These are phyloP conservation scores for Lobophora halterata DNA, from an alignment of 2,888 invertebrate genomes.

Conservation along the genomic window DNA sequence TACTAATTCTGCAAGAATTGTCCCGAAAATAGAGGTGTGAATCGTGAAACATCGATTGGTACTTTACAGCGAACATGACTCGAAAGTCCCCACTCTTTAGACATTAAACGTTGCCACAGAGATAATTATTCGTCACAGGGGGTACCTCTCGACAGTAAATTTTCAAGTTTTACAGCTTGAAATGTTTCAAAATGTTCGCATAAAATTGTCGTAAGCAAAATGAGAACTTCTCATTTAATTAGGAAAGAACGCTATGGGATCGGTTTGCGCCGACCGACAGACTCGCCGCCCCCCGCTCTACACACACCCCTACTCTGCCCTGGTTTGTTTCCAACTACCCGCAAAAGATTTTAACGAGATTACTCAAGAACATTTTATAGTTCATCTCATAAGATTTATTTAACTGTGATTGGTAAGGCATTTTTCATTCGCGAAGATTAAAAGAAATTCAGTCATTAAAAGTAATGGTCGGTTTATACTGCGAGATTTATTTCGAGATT, in stretches of 20 bases:
- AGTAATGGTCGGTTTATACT: slow-evolving; percentile 59
- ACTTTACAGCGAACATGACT: slow-evolving; percentile 2
- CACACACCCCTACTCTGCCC: too few species aligned
- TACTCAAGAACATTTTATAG: slow-evolving; percentile 68
- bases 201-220: slow-evolving; percentile 68
- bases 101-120: slow-evolving; percentile 52
- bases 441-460: slow-evolving; percentile 67
- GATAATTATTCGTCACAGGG: slow-evolving; percentile 54
- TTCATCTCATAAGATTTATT: slow-evolving; percentile 71
- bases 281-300: slow-evolving; percentile 22
- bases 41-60: not conserved
- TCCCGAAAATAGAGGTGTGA: not conserved
- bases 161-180: slow-evolving; percentile 57
- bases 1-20: too few species aligned
- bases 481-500: slow-evolving; percentile 53
- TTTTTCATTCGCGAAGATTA: slow-evolving; percentile 62
- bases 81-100: slow-evolving; percentile 26
- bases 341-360: slow-evolving; percentile 73
- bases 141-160: slow-evolving; percentile 58
- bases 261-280: slow-evolving; percentile 40
- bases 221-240: slow-evolving; percentile 69
- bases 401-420: slow-evolving; percentile 64
- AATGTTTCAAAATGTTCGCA: slow-evolving; percentile 60
- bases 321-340: slow-evolving; percentile 47
- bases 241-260: slow-evolving; percentile 57